These are phyloP conservation scores for Epinephelus coioides DNA, from an alignment of 2,797 vertebrate genomes.

Conservation along the genomic window DNA sequence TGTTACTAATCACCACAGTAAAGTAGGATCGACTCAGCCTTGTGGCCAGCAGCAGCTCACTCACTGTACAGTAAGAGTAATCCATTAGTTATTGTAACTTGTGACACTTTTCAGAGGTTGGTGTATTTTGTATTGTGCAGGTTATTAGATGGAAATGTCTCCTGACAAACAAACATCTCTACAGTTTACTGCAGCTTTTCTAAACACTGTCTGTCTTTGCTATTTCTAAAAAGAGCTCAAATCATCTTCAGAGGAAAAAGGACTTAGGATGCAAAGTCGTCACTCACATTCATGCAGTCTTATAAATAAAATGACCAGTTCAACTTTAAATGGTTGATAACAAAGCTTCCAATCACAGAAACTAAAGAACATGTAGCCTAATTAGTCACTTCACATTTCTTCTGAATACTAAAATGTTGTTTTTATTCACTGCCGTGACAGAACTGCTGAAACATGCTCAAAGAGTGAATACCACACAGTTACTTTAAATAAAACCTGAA, in stretches of 20 bases:
- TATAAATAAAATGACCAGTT: background rate
- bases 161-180: background rate
- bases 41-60: too few species aligned
- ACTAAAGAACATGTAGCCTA: too few species aligned
- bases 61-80: too few species aligned
- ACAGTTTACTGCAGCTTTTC: background rate
- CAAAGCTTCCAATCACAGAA: background rate
- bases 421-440: background rate
- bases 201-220: background rate
- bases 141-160: background rate
- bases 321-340: accelerated
- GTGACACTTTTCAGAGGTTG: too few species aligned
- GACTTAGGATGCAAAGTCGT: background rate
- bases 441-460: background rate
- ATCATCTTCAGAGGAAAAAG: background rate
- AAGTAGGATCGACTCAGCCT: too few species aligned
- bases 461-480: conserved; percentile 3
- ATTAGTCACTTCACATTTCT: background rate
- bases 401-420: background rate
- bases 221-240: background rate
- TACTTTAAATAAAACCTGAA: background rate
- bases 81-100: too few species aligned
- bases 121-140: too few species aligned
- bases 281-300: background rate
- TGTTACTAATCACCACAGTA: too few species aligned